A percentile compares a stretch with the other conserved stretches of the same genome.
These are phyloP conservation scores for Aplochiton taeniatus DNA, from an alignment of 2,797 vertebrate species.

Conservation along the genomic window DNA sequence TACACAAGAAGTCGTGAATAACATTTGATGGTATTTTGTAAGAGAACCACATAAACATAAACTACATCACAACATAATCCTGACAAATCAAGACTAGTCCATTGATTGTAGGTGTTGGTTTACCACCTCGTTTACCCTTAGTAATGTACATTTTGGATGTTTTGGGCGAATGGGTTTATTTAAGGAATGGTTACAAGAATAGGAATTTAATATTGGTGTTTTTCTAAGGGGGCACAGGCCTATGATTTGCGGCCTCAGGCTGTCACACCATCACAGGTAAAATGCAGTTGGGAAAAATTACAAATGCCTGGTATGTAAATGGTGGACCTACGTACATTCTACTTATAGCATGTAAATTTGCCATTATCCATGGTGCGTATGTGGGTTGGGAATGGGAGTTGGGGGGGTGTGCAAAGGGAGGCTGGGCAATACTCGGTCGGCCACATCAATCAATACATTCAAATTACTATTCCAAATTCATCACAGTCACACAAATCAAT, in stretches of 20 bases:
- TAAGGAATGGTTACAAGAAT: too few relatives aligned
- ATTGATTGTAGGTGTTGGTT: too few relatives aligned
- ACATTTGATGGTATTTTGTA: too few relatives aligned
- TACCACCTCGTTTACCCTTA: too few relatives aligned
- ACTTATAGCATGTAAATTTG: slow-evolving; percentile 75
- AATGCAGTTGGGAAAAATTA: slow-evolving; percentile 56
- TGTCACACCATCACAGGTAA: slow-evolving; percentile 32
- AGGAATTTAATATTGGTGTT: too few relatives aligned
- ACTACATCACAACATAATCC: too few relatives aligned
- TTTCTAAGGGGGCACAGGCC: too few relatives aligned
- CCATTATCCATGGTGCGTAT: slow-evolving; percentile 72
- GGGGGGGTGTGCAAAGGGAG: slow-evolving; percentile 60
- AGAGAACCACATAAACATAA: too few relatives aligned
- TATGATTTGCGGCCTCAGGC: slow-evolving; percentile 25
- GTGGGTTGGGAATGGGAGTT: slow-evolving; percentile 69
- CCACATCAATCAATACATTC: slow-evolving; percentile 88
- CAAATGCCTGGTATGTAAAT: slow-evolving; percentile 72
- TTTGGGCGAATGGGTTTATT: too few relatives aligned
- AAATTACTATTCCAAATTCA: slow-evolving; percentile 93
- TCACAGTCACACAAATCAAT: slow-evolving; percentile 88
- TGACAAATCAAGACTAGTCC: too few relatives aligned
- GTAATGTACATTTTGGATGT: too few relatives aligned
- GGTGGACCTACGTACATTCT: slow-evolving; percentile 68
- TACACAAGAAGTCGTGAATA: too few relatives aligned
- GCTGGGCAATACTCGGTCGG: slow-evolving; percentile 76